Conservation (phyloP, 2,888 invertebrate genomes). For the Drosophila kuntzei region DNA sequence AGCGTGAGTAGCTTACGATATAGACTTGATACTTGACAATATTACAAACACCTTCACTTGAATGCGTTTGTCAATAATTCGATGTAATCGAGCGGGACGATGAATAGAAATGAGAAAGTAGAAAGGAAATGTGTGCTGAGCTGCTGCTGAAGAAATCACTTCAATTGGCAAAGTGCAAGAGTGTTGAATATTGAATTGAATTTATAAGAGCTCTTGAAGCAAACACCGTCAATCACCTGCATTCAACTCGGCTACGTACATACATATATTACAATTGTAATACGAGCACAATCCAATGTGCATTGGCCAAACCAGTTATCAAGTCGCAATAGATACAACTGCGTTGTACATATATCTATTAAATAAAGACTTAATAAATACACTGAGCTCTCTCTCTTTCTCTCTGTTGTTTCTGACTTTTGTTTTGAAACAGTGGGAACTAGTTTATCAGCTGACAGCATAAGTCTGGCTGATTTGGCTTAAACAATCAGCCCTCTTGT, state of each 20-base stretch:
- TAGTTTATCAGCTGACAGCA: constrained; percentile 36
- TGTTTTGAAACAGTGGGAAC: constrained; percentile 27
- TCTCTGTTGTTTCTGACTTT: constrained; percentile 3
- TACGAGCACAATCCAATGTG: constrained; percentile 3
- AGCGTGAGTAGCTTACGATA: constrained; percentile 24
- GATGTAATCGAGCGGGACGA: background rate
- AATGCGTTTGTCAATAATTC: constrained; percentile 6
- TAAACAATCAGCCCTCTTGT: constrained; percentile 2
- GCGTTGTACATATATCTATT: constrained; percentile 7
- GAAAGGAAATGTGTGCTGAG: background rate
- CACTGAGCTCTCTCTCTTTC: constrained; percentile 27
- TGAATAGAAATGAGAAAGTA: no score
- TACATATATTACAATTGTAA: constrained; percentile 17
- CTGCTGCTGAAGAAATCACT: background rate
- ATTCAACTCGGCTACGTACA: background rate
- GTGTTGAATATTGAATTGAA: constrained; percentile 15
- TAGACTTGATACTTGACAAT: constrained; percentile 13
- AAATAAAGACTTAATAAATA: constrained; percentile 29
- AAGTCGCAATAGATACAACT: constrained; percentile 5
- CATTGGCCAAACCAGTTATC: constrained; percentile 16
- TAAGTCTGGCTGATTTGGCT: constrained; percentile 1
- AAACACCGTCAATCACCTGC: constrained; percentile 12
- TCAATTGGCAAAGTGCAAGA: constrained; percentile 6
- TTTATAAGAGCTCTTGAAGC: constrained; percentile 9
- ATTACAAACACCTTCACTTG: constrained; percentile 11